These are phyloP conservation scores for Nowickia ferox DNA, from an alignment of 2,888 invertebrate genomes.

Conservation along the genomic window DNA sequence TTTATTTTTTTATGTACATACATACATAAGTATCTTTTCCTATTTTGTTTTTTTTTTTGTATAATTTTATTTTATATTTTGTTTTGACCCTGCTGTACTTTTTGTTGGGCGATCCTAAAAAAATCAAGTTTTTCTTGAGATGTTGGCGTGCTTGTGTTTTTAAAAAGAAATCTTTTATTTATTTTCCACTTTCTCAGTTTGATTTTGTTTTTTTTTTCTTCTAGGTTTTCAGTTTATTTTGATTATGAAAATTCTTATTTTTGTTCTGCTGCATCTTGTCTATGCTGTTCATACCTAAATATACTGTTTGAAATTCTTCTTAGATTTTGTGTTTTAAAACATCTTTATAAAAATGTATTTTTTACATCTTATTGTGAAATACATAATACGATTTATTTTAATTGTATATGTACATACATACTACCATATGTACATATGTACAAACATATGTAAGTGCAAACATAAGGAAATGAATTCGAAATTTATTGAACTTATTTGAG, in stretches of 20 bases:
- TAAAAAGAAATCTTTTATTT: conserved; percentile 8
- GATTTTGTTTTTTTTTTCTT: conserved; percentile 28
- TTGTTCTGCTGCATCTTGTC: conserved; percentile 45
- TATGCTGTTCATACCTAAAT: conserved; percentile 35
- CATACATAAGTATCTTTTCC: conserved; percentile 10
- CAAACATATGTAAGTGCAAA: no score
- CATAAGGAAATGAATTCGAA: no score
- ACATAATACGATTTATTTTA: background rate
- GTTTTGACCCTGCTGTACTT: conserved; percentile 76
- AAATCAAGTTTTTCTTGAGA: conserved; percentile 27
- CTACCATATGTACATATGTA: no score
- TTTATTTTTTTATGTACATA: conserved; percentile 2
- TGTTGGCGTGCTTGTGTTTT: background rate
- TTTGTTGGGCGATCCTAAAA: conserved; percentile 47
- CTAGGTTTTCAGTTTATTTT: conserved; percentile 68
- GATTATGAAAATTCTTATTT: conserved; percentile 69
- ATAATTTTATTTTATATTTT: conserved; percentile 69
- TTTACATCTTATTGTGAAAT: conserved; percentile 37
- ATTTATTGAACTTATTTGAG: no score
- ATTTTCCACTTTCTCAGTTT: conserved; percentile 18
- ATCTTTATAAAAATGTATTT: conserved; percentile 4
- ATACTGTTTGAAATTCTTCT: conserved; percentile 52
- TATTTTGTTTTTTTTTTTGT: conserved; percentile 36
- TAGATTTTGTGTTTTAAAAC: conserved; percentile 50
- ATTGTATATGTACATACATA: background rate